Evolutionary conservation across 2,113 vertebrate species (phyloP), one percentile per base, ranked within the genome.

Genomic region (Tragelaphus buxtoni): DNA sequence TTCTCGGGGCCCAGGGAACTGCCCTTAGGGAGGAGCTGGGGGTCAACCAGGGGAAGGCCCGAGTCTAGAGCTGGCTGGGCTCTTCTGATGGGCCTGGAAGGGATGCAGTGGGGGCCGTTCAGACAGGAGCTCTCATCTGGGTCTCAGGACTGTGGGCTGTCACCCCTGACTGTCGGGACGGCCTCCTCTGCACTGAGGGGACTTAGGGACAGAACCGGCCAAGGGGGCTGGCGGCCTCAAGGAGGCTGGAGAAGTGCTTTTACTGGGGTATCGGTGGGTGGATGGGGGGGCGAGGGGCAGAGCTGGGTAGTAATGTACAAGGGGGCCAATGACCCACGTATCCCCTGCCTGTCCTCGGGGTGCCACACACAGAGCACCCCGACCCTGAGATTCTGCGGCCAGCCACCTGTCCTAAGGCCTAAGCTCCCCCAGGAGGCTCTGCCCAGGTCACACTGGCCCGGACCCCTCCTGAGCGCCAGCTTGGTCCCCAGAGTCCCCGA

Each of bases 1-100:
- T 35, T 49, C 9, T 5, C 0, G 4, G 42, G 13, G 30, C 18
- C 28, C 63, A 49, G 28, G 45, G 45, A 79, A 17, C 0, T 1
- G 11, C 69, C 39, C 30, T 17, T 3, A 32, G 28, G 53, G 39
- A 56, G 28, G 87, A 13, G 51, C 42, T 12, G 5, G 35, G 22
- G 35, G 35, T 5, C 22, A 28, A 39, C 80, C 53, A 82, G 1
- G 1, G 4, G 9, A 55, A 55, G 53, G 53, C n/a, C 35, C 9
- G 3, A 39, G 13, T 39, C n/a, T 9, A 16, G n/a, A 35, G n/a
- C n/a, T 1, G 8, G 80, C 22, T 1, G 1, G 14, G 53, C 26
- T 42, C 26, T 10, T 58, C 81, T 28, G 55, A 11, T 58, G 81
- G 9, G 35, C 35, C 81, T 35, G 51, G 81, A 42, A 42, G 24